Conservation (phyloP, 2,797 vertebrate genomes). For the Anguilla megastoma region DNA sequence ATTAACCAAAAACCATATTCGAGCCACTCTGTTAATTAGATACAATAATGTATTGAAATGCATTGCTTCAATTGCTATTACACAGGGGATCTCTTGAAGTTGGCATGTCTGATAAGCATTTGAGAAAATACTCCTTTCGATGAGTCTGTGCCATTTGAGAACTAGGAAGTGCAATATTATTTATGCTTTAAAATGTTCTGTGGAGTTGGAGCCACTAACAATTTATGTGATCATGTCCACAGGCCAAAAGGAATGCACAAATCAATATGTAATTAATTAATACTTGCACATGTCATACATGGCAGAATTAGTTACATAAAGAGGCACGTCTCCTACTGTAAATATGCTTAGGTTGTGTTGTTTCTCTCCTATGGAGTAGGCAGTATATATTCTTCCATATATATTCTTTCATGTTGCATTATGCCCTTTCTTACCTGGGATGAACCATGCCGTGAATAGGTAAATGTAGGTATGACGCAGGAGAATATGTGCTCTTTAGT, state of each 20-base stretch:
- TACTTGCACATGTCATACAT: background rate
- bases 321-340: background rate
- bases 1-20: background rate
- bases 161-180: background rate
- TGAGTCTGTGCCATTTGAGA: background rate
- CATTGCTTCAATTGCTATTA: background rate
- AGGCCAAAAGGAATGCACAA: background rate
- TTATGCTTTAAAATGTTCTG: background rate
- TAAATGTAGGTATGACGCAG: background rate
- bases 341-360: background rate
- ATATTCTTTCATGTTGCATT: background rate
- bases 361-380: background rate
- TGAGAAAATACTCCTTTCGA: background rate
- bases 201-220: background rate
- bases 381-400: background rate
- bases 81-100: background rate
- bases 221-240: background rate
- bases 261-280: background rate
- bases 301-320: background rate
- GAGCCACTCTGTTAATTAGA: background rate
- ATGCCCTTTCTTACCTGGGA: background rate
- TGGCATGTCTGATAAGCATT: background rate
- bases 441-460: background rate
- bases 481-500: background rate
- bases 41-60: background rate